Evolutionary conservation across 1,140 invertebrate species (phyloP).

Genomic region (Zaprionus ornatus): DNA sequence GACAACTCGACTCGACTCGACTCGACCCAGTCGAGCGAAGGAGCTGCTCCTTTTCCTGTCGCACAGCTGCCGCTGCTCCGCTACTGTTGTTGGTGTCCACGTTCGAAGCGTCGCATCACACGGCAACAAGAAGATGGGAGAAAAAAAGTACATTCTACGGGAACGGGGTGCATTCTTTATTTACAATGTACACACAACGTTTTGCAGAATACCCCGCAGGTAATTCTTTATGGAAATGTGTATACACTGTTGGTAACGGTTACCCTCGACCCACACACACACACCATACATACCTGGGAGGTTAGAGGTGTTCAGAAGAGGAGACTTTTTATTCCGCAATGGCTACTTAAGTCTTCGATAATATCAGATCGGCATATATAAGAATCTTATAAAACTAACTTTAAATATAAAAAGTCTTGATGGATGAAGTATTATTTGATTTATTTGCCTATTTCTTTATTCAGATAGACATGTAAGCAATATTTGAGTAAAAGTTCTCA

Average conservation of each 20-base stretch:
- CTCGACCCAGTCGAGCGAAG: background rate
- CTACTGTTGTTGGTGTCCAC: background rate
- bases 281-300: background rate
- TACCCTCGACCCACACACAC: background rate
- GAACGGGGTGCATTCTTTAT: background rate
- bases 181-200: constrained; percentile 6
- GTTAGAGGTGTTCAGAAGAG: background rate
- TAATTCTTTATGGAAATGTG: background rate
- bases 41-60: background rate
- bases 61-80: background rate
- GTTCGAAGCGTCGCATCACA: constrained; percentile 1
- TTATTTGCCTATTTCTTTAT: no score
- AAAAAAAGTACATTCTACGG: background rate
- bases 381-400: no score
- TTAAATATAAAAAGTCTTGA: no score
- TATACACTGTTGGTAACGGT: background rate
- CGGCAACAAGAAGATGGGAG: background rate
- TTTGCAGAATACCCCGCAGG: constrained; percentile 1
- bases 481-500: no score
- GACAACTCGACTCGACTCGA: background rate
- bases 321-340: no score
- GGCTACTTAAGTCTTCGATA: no score
- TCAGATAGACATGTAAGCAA: no score
- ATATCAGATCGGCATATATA: no score
- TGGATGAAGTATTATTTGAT: no score